Conservation (phyloP, 2,797 vertebrate species). For the Megalops cyprinoides region DNA sequence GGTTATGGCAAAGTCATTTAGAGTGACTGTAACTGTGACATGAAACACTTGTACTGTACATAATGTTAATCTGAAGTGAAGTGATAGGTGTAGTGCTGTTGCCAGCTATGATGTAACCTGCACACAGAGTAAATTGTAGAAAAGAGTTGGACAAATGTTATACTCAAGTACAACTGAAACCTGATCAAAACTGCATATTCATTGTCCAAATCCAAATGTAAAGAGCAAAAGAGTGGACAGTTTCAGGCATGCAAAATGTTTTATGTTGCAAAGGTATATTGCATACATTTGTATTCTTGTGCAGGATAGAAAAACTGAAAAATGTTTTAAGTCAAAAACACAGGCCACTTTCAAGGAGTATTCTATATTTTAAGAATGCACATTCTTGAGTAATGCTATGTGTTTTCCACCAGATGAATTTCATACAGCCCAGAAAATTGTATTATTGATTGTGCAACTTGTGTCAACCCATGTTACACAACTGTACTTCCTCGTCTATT, state of each 20-base stretch:
- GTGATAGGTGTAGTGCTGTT: too few relatives aligned
- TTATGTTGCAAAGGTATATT: too few relatives aligned
- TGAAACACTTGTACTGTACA: too few relatives aligned
- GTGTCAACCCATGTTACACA: slow-evolving; percentile 32
- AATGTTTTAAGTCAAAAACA: background rate
- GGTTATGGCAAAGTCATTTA: too few relatives aligned
- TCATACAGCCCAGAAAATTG: slow-evolving; percentile 40
- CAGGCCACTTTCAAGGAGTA: background rate
- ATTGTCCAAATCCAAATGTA: background rate
- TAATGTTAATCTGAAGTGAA: too few relatives aligned
- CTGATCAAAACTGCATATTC: background rate
- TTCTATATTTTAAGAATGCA: too few relatives aligned
- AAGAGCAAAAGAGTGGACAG: background rate
- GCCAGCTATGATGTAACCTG: too few relatives aligned
- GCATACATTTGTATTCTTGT: too few relatives aligned
- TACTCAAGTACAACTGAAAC: background rate
- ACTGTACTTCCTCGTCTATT: slow-evolving; percentile 41
- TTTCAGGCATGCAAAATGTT: background rate
- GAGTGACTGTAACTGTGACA: too few relatives aligned
- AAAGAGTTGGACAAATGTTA: background rate
- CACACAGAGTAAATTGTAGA: background rate
- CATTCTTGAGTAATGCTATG: slow-evolving; percentile 30
- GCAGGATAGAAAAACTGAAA: background rate
- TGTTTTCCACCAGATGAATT: background rate
- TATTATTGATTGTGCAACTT: slow-evolving; percentile 29